Conservation (phyloP, 2,888 invertebrate species). For the Napeogenes sylphis region DNA sequence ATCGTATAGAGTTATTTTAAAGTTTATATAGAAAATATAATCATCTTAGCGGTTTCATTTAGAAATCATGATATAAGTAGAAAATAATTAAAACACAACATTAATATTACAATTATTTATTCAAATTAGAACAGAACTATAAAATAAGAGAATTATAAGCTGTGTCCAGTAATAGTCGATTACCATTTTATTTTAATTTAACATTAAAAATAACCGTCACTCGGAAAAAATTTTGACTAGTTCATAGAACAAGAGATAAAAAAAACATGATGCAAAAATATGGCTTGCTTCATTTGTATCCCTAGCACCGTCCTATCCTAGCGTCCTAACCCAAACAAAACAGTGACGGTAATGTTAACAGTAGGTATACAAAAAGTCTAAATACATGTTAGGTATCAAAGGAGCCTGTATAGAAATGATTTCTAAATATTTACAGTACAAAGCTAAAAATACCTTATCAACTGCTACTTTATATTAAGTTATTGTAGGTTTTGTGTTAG, state of each 20-base stretch:
- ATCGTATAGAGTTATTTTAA: too few relatives aligned
- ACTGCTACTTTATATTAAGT: conserved; percentile 48
- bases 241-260: conserved; percentile 47
- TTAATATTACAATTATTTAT: conserved; percentile 75
- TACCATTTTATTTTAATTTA: conserved; percentile 45
- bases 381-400: conserved; percentile 60
- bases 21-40: too few relatives aligned
- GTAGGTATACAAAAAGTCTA: conserved; percentile 65
- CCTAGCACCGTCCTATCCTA: conserved; percentile 62
- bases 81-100: conserved; percentile 42
- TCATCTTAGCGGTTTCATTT: too few relatives aligned
- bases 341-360: conserved; percentile 39
- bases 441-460: conserved; percentile 59
- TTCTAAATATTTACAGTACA: conserved; percentile 70
- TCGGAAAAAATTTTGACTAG: conserved; percentile 72
- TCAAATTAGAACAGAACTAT: conserved; percentile 69
- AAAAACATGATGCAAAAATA: conserved; percentile 25
- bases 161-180: conserved; percentile 52
- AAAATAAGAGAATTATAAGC: conserved; percentile 68
- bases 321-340: conserved; percentile 32
- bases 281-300: conserved; percentile 34
- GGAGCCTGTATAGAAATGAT: conserved; percentile 66
- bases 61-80: not conserved
- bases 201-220: conserved; percentile 47
- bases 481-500: conserved; percentile 28